Evolutionary conservation across 2,888 invertebrate genomes (phyloP), one percentile per base, ranked within the genome.

Genomic region (Ectemnius continuus): DNA sequence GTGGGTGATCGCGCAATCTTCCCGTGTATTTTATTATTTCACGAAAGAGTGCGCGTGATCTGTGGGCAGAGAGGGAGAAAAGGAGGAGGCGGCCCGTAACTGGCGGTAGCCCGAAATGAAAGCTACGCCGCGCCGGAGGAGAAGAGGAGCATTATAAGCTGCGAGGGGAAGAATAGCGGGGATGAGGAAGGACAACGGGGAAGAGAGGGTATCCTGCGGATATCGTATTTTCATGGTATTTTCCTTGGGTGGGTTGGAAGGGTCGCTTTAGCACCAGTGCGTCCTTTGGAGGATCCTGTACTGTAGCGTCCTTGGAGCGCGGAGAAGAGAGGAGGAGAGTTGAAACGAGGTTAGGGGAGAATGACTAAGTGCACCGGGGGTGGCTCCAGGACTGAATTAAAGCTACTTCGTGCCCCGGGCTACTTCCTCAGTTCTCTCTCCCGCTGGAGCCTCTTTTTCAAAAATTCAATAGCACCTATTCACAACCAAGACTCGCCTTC

Each of bases 331-430:
- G 11, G 66, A 28, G 76, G 74, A 69, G 75, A 78, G 77, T 60
- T 67, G 79, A 80, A 84, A 85, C 80, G 81, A 82, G 84, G 84
- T 85, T 84, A 84, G 84, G 85, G 84, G 81, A 85, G 84, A 80
- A 85, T 85, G 84, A 86, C 86, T 86, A 86, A 85, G 82, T 83
- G 78, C 78, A 72, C 26, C 64, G 60, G 71, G 61, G 48, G 65
- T 57, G 73, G 72, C 58, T 48, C 28, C 62, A 47, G 57, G 71
- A 69, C 61, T 59, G 70, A 64, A 70, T 78, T 72, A 67, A 75
- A 61, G 68, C 71, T 81, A 52, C 52, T 52, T 14, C 16, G 14
- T 16, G 52, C 52, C 52, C 52, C 16, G 52, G 52, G 52, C 52
- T 52, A 52, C 36, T 76, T 70, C 72, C 75, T 68, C 75, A 83